A percentile compares a stretch with the other conserved stretches of the same genome.
Conservation (phyloP, 2,888 invertebrate species). For the Hirtodrosophila duncani region DNA sequence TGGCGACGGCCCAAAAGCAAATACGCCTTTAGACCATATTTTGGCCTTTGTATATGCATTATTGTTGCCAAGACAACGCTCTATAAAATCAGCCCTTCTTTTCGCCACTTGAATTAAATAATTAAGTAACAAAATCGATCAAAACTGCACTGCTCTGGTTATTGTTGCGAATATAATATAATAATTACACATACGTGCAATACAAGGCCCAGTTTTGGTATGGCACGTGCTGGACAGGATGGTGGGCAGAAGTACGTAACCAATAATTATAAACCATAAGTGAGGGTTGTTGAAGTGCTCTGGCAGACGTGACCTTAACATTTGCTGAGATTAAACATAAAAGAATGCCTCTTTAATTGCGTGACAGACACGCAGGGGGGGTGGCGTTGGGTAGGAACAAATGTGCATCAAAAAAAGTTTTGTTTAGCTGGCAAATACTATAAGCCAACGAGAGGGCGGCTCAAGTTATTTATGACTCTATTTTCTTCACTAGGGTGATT, state of each 20-base stretch:
- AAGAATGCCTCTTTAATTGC: slow-evolving; percentile 29
- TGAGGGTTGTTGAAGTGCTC: slow-evolving; percentile 9
- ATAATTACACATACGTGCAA: no score
- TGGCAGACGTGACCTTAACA: slow-evolving; percentile 1
- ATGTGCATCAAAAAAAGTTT: slow-evolving; percentile 19
- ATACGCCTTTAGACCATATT: no score
- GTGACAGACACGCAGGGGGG: neutral
- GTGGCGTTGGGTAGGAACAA: slow-evolving; percentile 3
- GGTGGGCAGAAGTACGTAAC: neutral
- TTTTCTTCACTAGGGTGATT: slow-evolving; percentile 26
- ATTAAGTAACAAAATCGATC: no score
- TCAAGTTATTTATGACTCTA: slow-evolving; percentile 56
- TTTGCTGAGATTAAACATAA: slow-evolving; percentile 26
- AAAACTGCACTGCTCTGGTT: no score
- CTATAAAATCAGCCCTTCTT: no score
- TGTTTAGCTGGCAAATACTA: slow-evolving; percentile 12
- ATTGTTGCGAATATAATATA: no score
- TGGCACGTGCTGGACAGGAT: slow-evolving; percentile 26
- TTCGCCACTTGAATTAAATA: no score
- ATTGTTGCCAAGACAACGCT: no score
- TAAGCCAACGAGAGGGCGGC: slow-evolving; percentile 13
- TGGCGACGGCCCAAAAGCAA: no score
- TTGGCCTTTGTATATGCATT: no score
- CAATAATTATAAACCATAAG: slow-evolving; percentile 20
- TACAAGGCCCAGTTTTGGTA: slow-evolving; percentile 23